Percentiles rank a stretch among this genome's conserved stretches.
phyloP scores from a whole-genome alignment of 2,797 vertebrate species.

The Chlorospingus flavigularis region DNA sequence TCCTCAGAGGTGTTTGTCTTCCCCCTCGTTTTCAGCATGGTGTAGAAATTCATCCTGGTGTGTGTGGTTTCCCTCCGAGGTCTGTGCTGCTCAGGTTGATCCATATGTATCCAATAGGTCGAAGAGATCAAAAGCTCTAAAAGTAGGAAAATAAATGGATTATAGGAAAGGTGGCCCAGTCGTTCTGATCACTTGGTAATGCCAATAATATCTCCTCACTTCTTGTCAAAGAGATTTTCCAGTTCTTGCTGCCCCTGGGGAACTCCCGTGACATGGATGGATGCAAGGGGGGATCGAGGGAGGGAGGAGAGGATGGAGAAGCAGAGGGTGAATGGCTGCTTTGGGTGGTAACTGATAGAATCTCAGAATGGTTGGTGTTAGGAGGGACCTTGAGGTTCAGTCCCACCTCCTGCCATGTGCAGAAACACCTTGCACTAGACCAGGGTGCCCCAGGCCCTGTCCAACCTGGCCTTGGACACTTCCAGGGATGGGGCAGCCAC shows the following conservation, averaged over 20 bases:
- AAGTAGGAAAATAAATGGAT: neutral
- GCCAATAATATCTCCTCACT: neutral
- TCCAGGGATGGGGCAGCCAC: neutral
- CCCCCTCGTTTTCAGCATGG: neutral
- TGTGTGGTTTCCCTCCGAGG: neutral
- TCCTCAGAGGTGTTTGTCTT: constrained; percentile 42
- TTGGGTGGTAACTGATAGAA: neutral
- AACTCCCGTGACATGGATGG: neutral
- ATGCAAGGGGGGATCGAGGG: neutral
- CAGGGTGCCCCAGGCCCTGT: fast-evolving
- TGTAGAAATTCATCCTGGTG: neutral
- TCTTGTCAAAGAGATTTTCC: neutral
- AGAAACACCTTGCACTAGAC: fast-evolving
- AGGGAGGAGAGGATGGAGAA: neutral
- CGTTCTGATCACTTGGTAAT: fast-evolving
- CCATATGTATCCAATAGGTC: neutral
- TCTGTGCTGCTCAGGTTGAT: neutral
- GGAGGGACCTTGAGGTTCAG: neutral
- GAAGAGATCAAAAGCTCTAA: neutral
- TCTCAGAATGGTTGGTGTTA: neutral
- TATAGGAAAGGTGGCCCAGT: neutral
- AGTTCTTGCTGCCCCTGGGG: neutral
- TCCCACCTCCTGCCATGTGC: neutral
- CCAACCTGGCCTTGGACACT: neutral
- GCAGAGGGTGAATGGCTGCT: neutral